Base-by-base conservation (phyloP, 2,113 vertebrate species). In the Natator depressus region DNA sequence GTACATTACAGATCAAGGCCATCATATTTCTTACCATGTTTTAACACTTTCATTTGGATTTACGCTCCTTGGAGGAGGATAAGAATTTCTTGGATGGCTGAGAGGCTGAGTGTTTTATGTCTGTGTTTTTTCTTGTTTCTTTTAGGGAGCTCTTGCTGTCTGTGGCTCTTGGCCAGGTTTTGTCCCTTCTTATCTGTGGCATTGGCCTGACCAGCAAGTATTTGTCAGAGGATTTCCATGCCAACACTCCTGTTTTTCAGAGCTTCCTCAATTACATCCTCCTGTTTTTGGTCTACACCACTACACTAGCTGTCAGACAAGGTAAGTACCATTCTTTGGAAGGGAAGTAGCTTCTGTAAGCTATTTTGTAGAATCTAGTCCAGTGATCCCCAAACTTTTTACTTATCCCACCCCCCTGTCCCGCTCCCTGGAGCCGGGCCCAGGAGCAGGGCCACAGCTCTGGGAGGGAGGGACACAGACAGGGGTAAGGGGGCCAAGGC, bases 201-300 rank as follows among this genome's bases (percentile, higher is more conserved):
- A 99, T 99, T 92, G 98, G 99, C 95, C 98, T 99, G 97, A 99
- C 98, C 29, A 99, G 99, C 98, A 99, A 99, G 97, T 99, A 99
- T 98, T 98, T 99, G 97, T 99, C 99, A 47, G 99, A 99, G 85
- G 99, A 99, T 97, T 99, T 99, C 97, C 99, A 99, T 51, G 99
- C 99, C 96, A 99, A 99, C 96, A 99, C 99, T 4, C 99, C 99
- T 5, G 99, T 99, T 96, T 99, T 99, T 97, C 99, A 99, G 98
- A 99, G 99, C 98, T 99, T 99, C 95, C 99, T 99, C 95, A 99
- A 99, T 98, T 99, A 99, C 94, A 99, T 99, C 96, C 99, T 99
- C 84, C 98, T 99, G 51, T 99, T 99, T 97, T 97, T 99, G 98
- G 99, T 99, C 95, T 99, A 99, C 97, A 99, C 99, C 27, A 99